phyloP scores from a whole-genome alignment of 23 tunicate species.

The Botrylloides violaceus region DNA sequence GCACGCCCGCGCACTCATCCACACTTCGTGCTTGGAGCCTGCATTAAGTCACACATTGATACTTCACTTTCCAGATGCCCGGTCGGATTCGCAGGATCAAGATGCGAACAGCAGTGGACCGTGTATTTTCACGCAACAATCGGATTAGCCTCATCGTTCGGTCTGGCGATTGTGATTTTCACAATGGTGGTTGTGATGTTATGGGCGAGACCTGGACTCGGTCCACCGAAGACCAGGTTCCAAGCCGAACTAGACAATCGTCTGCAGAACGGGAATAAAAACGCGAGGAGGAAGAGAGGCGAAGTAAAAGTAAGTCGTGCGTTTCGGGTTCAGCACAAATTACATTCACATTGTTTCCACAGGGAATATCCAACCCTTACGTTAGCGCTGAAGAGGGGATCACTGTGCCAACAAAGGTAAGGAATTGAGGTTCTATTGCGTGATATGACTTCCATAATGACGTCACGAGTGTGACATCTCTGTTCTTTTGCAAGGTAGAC shows the following conservation, averaged over 20 bases:
- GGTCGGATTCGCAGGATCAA: neutral
- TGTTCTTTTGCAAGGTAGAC: no score
- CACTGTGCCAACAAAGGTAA: no score
- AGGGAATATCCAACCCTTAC: neutral
- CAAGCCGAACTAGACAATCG: no score
- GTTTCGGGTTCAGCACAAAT: no score
- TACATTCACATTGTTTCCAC: neutral
- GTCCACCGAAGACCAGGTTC: neutral
- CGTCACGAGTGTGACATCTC: no score
- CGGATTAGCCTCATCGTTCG: neutral
- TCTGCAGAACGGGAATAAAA: no score
- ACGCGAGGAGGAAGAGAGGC: neutral
- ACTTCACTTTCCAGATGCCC: neutral
- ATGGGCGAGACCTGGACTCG: neutral
- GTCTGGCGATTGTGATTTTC: neutral
- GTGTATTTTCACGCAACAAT: neutral
- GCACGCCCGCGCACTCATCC: no score
- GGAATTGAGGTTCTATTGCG: no score
- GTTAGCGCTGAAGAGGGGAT: no score
- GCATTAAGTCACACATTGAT: no score
- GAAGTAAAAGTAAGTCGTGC: neutral
- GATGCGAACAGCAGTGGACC: neutral
- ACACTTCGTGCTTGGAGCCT: no score
- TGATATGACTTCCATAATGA: no score
- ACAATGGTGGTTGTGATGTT: neutral